Conservation (phyloP, 2,113 vertebrate species). For the Cottus gobio region DNA sequence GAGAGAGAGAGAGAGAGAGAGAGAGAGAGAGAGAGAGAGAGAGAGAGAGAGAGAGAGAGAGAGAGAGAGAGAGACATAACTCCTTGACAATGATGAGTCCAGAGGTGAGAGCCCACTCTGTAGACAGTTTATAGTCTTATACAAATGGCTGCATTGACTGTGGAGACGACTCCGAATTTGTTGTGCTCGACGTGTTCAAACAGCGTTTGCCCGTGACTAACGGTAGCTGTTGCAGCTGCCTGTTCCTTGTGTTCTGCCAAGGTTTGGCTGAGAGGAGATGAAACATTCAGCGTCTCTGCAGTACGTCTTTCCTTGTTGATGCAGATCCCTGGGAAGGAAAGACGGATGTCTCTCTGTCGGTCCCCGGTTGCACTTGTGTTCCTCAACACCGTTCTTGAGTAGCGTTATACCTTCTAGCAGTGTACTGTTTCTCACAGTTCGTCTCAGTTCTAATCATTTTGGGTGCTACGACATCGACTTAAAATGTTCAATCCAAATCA, state of each 20-base stretch:
- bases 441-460: background rate
- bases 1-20: no score
- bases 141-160: background rate
- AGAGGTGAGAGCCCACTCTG: background rate
- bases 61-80: conserved; percentile 16
- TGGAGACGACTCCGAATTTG: background rate
- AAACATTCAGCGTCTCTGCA: conserved; percentile 18
- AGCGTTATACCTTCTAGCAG: background rate
- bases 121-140: background rate
- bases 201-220: background rate
- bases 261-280: conserved; percentile 17
- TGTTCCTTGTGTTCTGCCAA: conserved; percentile 35
- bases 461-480: background rate
- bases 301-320: background rate
- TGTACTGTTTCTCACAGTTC: background rate
- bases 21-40: background rate
- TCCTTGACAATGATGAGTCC: conserved; percentile 2
- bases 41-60: background rate
- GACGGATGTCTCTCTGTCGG: background rate
- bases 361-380: background rate
- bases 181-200: conserved; percentile 10
- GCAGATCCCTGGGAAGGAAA: background rate
- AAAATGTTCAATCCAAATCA: background rate
- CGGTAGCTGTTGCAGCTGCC: conserved; percentile 15
- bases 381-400: background rate